A percentile compares a stretch with the other conserved stretches of the same genome.
Conservation (phyloP, 2,888 invertebrate genomes). For the Leucozona laternaria region DNA sequence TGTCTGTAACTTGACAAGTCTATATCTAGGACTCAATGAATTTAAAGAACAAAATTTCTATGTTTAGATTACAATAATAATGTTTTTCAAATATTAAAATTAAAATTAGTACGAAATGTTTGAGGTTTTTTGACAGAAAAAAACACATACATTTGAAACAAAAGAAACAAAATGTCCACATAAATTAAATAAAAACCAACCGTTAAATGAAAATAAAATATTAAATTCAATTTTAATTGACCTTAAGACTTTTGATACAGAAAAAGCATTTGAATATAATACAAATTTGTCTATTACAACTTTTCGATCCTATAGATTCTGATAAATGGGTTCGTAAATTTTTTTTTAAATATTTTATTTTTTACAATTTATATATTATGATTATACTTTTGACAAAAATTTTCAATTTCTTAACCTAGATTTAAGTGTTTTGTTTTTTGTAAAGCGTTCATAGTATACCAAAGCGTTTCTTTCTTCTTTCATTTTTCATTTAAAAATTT, state of each 20-base stretch:
- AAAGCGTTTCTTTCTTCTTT: constrained; percentile 81
- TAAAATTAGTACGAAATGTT: too few relatives aligned
- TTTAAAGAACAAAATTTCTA: too few relatives aligned
- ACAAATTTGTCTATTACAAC: background rate
- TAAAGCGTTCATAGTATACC: constrained; percentile 84
- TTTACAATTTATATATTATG: constrained; percentile 43
- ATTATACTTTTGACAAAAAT: constrained; percentile 14
- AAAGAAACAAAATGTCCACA: too few relatives aligned
- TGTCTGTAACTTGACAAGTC: background rate
- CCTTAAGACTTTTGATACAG: background rate
- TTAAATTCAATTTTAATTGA: background rate
- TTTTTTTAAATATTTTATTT: constrained; percentile 34
- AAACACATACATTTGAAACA: too few relatives aligned
- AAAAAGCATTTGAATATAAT: background rate
- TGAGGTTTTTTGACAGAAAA: too few relatives aligned
- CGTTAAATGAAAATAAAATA: background rate
- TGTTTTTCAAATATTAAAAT: too few relatives aligned
- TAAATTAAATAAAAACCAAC: too few relatives aligned
- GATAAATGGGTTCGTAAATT: constrained; percentile 41
- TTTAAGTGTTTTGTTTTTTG: constrained; percentile 71
- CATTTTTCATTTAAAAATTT: constrained; percentile 42
- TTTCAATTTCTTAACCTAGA: constrained; percentile 47
- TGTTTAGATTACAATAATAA: too few relatives aligned
- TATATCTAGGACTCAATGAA: background rate
- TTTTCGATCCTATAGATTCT: background rate